phyloP scores from a whole-genome alignment of 1,140 invertebrate species.

The Pectinophora gossypiella region DNA sequence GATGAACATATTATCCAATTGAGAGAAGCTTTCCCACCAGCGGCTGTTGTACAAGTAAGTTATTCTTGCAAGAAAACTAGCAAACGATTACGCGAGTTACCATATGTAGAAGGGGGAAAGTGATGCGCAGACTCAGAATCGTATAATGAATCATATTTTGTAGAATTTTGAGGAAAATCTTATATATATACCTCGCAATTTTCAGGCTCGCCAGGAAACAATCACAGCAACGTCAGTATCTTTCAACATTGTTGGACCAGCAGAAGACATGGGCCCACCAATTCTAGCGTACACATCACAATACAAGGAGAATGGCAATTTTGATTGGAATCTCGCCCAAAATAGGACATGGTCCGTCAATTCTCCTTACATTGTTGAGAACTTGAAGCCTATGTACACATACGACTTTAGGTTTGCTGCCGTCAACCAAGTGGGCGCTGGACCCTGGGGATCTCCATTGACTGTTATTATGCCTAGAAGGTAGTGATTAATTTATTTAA shows the following conservation, averaged over 20 bases:
- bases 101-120: too few species aligned
- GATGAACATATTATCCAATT: slow-evolving; percentile 81
- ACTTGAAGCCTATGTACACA: slow-evolving; percentile 83
- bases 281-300: slow-evolving; percentile 83
- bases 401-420: slow-evolving; percentile 92
- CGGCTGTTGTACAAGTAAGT: slow-evolving; percentile 49
- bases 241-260: slow-evolving; percentile 85
- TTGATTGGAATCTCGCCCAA: slow-evolving; percentile 79
- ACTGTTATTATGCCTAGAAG: slow-evolving; percentile 76
- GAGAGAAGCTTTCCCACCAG: slow-evolving; percentile 78
- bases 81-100: too few species aligned
- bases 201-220: slow-evolving; percentile 78
- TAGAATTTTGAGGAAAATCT: too few species aligned
- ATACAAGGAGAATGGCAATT: slow-evolving; percentile 82
- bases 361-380: slow-evolving; percentile 87
- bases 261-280: slow-evolving; percentile 83
- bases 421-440: slow-evolving; percentile 87
- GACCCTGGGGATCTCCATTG: slow-evolving; percentile 80
- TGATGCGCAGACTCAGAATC: too few species aligned
- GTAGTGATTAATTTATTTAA: slow-evolving; percentile 26
- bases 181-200: too few species aligned
- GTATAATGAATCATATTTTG: too few species aligned
- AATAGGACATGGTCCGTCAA: slow-evolving; percentile 87
- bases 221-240: slow-evolving; percentile 90
- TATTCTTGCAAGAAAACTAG: too few species aligned